A percentile compares a stretch with the other conserved stretches of the same genome.
These are phyloP conservation scores for Diachrysia chrysitis DNA, from an alignment of 2,888 invertebrate species.

Conservation along the genomic window DNA sequence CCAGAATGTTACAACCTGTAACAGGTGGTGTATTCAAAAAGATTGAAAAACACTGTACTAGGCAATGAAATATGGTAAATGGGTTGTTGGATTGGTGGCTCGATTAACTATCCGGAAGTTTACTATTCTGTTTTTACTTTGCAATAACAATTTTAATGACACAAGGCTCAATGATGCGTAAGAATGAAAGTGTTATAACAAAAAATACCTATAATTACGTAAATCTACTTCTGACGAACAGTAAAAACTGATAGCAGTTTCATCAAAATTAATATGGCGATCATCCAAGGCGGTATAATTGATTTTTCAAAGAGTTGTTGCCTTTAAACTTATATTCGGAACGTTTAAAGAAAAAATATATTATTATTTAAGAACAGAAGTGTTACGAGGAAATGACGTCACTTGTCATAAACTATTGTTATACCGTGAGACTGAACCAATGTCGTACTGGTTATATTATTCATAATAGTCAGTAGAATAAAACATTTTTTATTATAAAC, in stretches of 20 bases:
- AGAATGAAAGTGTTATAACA: conserved; percentile 12
- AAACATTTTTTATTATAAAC: conserved; percentile 15
- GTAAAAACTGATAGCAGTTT: no score
- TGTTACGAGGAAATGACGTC: conserved; percentile 51
- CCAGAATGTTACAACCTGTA: no score
- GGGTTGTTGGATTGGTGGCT: background rate
- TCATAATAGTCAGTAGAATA: conserved; percentile 20
- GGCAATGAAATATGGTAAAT: background rate
- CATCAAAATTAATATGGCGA: no score
- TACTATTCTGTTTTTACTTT: background rate
- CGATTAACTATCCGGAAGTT: background rate
- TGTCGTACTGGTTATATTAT: conserved; percentile 41
- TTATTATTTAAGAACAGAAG: conserved; percentile 26
- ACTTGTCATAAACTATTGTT: conserved; percentile 48
- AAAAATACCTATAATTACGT: conserved; percentile 36
- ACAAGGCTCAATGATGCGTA: conserved; percentile 22
- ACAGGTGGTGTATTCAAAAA: no score
- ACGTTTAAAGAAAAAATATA: background rate
- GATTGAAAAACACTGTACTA: no score
- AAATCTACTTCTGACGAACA: conserved; percentile 23
- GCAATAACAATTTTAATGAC: background rate
- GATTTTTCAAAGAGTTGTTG: background rate
- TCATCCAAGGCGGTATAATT: background rate
- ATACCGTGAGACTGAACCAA: conserved; percentile 53
- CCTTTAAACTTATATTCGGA: background rate